Evolutionary conservation across 2,888 invertebrate species (phyloP), one percentile per base, ranked within the genome.

Genomic region (Trachelus troglodyta): DNA sequence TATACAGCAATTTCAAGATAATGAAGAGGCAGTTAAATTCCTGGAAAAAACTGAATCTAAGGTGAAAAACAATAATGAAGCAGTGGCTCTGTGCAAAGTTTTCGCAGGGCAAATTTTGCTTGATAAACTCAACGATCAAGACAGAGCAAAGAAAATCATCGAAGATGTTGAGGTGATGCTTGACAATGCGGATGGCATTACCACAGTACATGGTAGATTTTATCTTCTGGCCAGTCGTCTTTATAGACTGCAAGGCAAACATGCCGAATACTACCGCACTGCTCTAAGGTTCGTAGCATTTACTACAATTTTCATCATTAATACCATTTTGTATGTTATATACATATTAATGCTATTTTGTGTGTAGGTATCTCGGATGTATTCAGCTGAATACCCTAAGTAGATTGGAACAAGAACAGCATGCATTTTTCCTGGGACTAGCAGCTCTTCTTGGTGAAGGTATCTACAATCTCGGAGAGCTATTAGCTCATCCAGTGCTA

Each of bases 391-490:
- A 94, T 31, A 94, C 94, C 12, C 93, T 96, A 82, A 93, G 94
- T 2, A 92, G 93, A 75, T 94, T 94, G 81, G 94, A 95, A 76
- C 95, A 96, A 92, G 93, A 94, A 77, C 94, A 95, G 77, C 95
- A 97, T 86, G 99, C 99, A 0, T 97, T 98, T 89, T 95, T 98
- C 85, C 93, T 99, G 6, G 97, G 98, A 0, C 92, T 99, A 11
- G 99, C 99, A 1, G 99, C 98, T 0, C 94, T 99, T 34, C 93
- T 99, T 1, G 99, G 98, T 1, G 97, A 98, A 87, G 97, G 96
- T 34, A 97, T 99, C 33, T 99, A 99, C 91, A 99, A 99, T 91
- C 95, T 99, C 85, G 99, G 98, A 0, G 99, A 99, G 92, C 93
- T 99, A 92, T 92, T 99, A 74, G 98, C 98, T 0, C 99, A 99